Conservation (phyloP, 1,140 invertebrate species). For the Olivierus martensii region DNA sequence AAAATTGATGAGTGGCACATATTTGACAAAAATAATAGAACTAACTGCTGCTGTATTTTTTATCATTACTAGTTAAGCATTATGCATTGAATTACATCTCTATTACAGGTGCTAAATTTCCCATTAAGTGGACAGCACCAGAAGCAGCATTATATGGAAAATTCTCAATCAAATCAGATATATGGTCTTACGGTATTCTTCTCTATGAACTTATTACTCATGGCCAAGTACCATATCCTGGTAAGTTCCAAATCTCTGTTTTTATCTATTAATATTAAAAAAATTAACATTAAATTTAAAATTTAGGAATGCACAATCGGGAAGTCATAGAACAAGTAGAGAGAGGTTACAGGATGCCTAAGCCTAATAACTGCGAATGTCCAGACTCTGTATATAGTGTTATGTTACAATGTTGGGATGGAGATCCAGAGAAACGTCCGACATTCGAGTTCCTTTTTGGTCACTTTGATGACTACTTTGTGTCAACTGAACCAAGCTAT, state of each 20-base stretch:
- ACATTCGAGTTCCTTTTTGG: slow-evolving; percentile 94
- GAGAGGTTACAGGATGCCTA: slow-evolving; percentile 87
- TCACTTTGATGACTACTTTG: slow-evolving; percentile 93
- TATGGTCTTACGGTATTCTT: slow-evolving; percentile 95
- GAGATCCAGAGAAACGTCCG: slow-evolving; percentile 76
- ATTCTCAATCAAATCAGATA: slow-evolving; percentile 96
- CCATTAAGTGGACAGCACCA: slow-evolving; percentile 93
- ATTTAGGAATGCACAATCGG: slow-evolving; percentile 68
- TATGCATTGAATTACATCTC: not conserved
- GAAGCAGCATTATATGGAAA: slow-evolving; percentile 86
- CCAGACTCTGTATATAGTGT: slow-evolving; percentile 84
- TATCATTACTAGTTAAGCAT: too few species aligned
- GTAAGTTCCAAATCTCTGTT: slow-evolving; percentile 28
- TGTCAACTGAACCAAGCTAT: slow-evolving; percentile 84
- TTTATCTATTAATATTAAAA: too few species aligned
- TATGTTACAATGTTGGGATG: slow-evolving; percentile 87
- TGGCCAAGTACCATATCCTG: slow-evolving; percentile 82
- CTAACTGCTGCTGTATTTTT: too few species aligned
- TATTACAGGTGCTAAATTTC: slow-evolving; percentile 60
- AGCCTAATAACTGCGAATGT: slow-evolving; percentile 42
- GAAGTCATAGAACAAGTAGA: slow-evolving; percentile 94
- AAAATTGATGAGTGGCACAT: too few species aligned
- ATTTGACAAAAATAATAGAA: too few species aligned
- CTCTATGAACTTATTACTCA: slow-evolving; percentile 94
- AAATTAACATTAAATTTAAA: too few species aligned